Evolutionary conservation across 2,888 invertebrate species (phyloP).

Genomic region (Philaethria dido): DNA sequence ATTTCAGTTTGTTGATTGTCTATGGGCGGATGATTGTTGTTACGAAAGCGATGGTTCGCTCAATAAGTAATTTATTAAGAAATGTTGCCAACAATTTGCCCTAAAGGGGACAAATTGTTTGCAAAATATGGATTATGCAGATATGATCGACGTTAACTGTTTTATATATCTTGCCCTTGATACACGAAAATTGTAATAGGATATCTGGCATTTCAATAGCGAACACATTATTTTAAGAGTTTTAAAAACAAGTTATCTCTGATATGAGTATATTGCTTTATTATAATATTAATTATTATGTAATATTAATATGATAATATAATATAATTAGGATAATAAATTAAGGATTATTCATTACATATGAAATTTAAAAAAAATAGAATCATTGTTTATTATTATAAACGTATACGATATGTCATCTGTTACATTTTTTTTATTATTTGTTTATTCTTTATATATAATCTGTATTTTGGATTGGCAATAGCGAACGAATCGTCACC

Average conservation of each 20-base stretch:
- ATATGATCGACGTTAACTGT: too few relatives aligned
- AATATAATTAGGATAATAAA: too few relatives aligned
- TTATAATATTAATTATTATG: too few relatives aligned
- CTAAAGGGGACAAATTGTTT: too few relatives aligned
- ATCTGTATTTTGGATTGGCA: conserved; percentile 29
- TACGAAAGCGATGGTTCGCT: conserved; percentile 49
- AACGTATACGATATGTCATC: neutral
- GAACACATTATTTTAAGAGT: too few relatives aligned
- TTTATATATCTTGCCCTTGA: too few relatives aligned
- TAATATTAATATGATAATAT: too few relatives aligned
- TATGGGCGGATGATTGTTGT: conserved; percentile 55
- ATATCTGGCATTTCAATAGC: too few relatives aligned
- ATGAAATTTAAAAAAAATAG: neutral
- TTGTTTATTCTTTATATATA: conserved; percentile 9
- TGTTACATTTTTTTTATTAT: conserved; percentile 3
- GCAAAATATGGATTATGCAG: too few relatives aligned
- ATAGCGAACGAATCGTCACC: conserved; percentile 47
- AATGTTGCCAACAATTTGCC: conserved; percentile 33
- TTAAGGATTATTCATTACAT: neutral
- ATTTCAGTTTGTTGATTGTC: conserved; percentile 76
- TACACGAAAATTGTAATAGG: too few relatives aligned
- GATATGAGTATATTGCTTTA: too few relatives aligned
- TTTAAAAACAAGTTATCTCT: too few relatives aligned
- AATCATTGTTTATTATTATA: neutral
- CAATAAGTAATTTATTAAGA: conserved; percentile 39